These are phyloP conservation scores for Erinaceus europaeus DNA, from an alignment of 2,113 vertebrate species.

Conservation along the genomic window DNA sequence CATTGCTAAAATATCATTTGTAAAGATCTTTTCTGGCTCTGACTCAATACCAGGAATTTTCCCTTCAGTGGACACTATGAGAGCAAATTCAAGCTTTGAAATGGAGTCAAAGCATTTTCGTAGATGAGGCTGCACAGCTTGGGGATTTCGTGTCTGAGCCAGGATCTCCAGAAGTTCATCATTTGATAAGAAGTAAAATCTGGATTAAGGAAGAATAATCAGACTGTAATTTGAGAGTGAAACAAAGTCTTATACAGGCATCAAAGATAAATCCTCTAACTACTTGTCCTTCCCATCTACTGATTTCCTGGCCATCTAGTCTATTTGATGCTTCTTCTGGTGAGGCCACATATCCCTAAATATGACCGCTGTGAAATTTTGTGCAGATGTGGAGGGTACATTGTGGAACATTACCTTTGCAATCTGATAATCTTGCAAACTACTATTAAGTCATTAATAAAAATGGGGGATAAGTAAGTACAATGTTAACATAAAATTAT, in stretches of 20 bases:
- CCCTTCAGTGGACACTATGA: constrained; percentile 68
- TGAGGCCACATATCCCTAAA: neutral
- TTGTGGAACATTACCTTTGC: no score
- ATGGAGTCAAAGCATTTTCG: constrained; percentile 91
- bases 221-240: constrained; percentile 10
- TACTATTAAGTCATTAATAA: no score
- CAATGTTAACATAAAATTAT: neutral
- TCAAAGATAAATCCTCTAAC: neutral
- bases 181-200: constrained; percentile 92
- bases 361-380: neutral
- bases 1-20: constrained; percentile 88
- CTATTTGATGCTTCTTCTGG: neutral
- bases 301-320: neutral
- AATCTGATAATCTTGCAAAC: no score
- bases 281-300: neutral
- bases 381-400: no score
- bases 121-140: constrained; percentile 89
- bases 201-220: constrained; percentile 65
- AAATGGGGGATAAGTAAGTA: no score
- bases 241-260: neutral
- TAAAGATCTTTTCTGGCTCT: constrained; percentile 83
- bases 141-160: constrained; percentile 89
- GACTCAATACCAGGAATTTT: constrained; percentile 61
- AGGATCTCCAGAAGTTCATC: constrained; percentile 91
- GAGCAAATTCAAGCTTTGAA: constrained; percentile 85